Evolutionary conservation across 2,888 invertebrate species (phyloP).

Genomic region (Apotomis turbidana): DNA sequence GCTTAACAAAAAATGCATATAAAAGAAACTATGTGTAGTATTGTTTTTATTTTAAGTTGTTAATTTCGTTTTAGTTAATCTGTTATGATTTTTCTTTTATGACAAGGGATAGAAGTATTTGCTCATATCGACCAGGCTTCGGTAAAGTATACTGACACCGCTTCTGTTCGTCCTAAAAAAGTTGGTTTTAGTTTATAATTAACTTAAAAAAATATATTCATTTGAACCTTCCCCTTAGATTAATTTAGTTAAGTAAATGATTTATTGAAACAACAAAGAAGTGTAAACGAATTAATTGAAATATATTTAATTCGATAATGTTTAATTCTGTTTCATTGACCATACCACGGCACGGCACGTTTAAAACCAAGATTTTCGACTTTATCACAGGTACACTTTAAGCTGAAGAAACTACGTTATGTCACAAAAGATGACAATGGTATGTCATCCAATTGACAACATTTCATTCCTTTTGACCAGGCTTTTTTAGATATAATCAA

Average conservation of each 20-base stretch:
- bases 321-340: constrained; percentile 30
- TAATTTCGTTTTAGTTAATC: constrained; percentile 30
- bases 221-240: constrained; percentile 18
- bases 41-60: constrained; percentile 41
- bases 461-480: too few species aligned
- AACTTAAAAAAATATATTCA: constrained; percentile 15
- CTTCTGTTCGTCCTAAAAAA: not conserved
- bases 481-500: too few species aligned
- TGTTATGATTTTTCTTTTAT: constrained; percentile 28
- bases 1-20: too few species aligned
- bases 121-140: not conserved
- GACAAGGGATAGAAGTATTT: constrained; percentile 1
- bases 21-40: not conserved
- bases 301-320: constrained; percentile 46
- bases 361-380: too few species aligned
- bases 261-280: constrained; percentile 34
- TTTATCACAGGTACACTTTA: too few species aligned
- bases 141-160: not conserved
- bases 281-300: constrained; percentile 44
- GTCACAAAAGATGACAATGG: too few species aligned
- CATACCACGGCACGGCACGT: too few species aligned
- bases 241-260: constrained; percentile 39
- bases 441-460: too few species aligned
- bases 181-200: constrained; percentile 6
- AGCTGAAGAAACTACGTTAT: too few species aligned